phyloP scores from a whole-genome alignment of 2,113 vertebrate genomes.

The Chascanopsetta lugubris region DNA sequence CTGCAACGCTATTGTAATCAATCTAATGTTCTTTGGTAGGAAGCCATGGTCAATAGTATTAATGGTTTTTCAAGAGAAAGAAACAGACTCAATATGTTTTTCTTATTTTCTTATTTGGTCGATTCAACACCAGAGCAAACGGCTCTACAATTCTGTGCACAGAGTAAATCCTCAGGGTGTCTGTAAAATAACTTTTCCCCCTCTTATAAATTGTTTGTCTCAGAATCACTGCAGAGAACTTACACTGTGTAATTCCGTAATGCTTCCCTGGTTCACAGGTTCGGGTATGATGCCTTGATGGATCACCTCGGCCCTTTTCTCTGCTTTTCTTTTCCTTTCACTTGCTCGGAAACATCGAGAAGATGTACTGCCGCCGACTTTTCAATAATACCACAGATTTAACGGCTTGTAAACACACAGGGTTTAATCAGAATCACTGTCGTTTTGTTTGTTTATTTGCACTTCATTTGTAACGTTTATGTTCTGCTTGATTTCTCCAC shows the following conservation, averaged over 20 bases:
- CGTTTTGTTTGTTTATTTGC: constrained; percentile 60
- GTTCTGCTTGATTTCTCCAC: constrained; percentile 64
- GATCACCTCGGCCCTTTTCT: constrained; percentile 34
- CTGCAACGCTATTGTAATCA: too few relatives aligned
- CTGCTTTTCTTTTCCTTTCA: constrained; percentile 2
- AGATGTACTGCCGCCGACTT: constrained; percentile 47
- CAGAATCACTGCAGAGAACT: constrained; percentile 2
- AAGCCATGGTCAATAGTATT: neutral
- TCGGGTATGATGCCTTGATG: constrained; percentile 40
- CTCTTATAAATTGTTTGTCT: constrained; percentile 10
- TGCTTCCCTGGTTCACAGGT: constrained; percentile 13
- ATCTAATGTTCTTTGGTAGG: neutral
- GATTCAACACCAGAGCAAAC: neutral
- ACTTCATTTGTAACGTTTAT: constrained; percentile 57
- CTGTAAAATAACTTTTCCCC: neutral
- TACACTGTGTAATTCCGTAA: neutral
- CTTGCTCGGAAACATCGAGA: constrained; percentile 13
- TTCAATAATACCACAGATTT: constrained; percentile 61
- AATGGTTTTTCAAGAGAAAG: neutral
- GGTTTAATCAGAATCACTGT: constrained; percentile 58
- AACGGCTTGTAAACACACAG: constrained; percentile 62
- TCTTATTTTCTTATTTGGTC: too few relatives aligned
- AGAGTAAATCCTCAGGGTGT: neutral
- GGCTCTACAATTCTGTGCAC: neutral
- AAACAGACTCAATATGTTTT: too few relatives aligned